Conservation (phyloP, 1,140 invertebrate species). For the Mycetomoellerius zeteki region DNA sequence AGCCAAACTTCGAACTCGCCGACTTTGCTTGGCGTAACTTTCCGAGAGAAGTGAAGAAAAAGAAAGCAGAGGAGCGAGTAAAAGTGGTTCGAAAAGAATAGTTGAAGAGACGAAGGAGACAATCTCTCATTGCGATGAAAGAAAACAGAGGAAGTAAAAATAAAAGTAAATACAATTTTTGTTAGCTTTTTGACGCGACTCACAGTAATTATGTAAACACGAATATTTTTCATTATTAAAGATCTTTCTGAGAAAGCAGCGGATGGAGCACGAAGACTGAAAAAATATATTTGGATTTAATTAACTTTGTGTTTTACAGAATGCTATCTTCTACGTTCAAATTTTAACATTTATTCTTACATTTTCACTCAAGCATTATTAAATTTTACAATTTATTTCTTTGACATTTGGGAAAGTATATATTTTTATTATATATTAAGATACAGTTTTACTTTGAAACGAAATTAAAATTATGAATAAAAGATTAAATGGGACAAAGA, state of each 20-base stretch:
- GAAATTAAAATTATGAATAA: background rate
- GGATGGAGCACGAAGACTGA: background rate
- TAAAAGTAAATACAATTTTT: constrained; percentile 55
- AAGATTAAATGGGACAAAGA: background rate
- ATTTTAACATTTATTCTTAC: background rate
- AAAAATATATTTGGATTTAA: constrained; percentile 29
- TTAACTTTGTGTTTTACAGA: constrained; percentile 6
- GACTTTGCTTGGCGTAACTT: constrained; percentile 59
- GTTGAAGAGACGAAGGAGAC: background rate
- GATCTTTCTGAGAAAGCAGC: background rate
- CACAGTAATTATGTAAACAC: constrained; percentile 61
- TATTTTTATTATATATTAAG: background rate
- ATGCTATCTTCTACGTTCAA: background rate
- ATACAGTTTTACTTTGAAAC: background rate
- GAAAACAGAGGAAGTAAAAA: constrained; percentile 15
- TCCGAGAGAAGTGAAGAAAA: constrained; percentile 43
- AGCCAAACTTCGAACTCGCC: constrained; percentile 37
- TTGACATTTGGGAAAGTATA: background rate
- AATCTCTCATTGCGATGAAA: constrained; percentile 42
- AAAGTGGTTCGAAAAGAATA: constrained; percentile 25
- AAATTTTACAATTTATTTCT: constrained; percentile 13
- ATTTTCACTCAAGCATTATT: background rate
- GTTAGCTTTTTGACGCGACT: constrained; percentile 31
- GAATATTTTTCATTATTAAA: constrained; percentile 12
- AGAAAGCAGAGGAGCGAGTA: constrained; percentile 41